Base-by-base conservation (phyloP, 2,113 vertebrate species). In the Gobiocypris rarus region DNA sequence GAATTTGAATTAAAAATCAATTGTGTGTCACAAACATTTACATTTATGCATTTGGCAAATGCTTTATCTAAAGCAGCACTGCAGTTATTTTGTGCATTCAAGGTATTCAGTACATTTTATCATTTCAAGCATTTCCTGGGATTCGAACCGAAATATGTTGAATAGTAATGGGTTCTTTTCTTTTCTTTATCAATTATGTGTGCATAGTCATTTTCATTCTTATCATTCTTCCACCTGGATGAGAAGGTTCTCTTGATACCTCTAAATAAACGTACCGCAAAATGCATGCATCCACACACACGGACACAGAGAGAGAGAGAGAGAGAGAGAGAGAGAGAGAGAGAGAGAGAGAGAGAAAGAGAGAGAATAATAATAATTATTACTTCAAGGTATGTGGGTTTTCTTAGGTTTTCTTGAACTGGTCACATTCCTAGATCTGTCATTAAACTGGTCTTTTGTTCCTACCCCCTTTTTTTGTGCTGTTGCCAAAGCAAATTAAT, bases 401-500 rank as follows among this genome's bases (percentile, higher is more conserved):
- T n/a, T 38, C 17, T 1, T 31, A 34, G 63, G 31, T 38, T 45
- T 45, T 45, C 22, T 71, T 45, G 22, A 45, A 45, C 41, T 24
- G 41, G 34, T 45, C 22, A 71, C 69, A 71, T 71, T 24, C 69
- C 69, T 71, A 45, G 5, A 45, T 24, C 69, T 22, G 5, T 71
- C 73, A 10, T 26, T 75, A 8, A 17, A 24, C 26, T 75, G 48
- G 26, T 34, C 15, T 34, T 75, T 75, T 54, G 45, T 52, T 34
- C 17, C 24, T 22, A 54, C 34, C n/a, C 0, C 11, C 31, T 17
- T 5, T 52, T 17, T 52, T 50, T 63, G n/a, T 19, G 9, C 45
- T 54, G 28, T 59, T 75, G 73, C 22, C 59, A 67, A 83, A 75
- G 59, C 52, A 61, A 61, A 8, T 28, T 45, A 69, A 58, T 26